phyloP scores from a whole-genome alignment of 1,140 invertebrate species.

The Lepidurus packardi region DNA sequence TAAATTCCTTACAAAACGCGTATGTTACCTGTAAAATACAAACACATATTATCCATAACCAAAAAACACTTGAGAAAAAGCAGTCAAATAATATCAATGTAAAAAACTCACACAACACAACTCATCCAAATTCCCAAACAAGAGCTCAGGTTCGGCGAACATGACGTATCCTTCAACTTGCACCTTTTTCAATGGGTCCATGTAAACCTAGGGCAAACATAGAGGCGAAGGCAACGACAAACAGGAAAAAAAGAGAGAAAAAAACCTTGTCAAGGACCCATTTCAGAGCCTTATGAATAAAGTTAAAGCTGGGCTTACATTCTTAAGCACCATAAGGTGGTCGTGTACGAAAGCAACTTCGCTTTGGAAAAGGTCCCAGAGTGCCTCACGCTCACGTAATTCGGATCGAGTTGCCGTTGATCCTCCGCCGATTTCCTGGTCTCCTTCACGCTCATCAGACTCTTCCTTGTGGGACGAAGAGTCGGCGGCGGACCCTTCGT shows the following conservation, averaged over 20 bases:
- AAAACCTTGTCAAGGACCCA: conserved; percentile 29
- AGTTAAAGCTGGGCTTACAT: conserved; percentile 48
- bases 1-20: conserved; percentile 62
- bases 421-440: conserved; percentile 35
- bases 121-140: conserved; percentile 66
- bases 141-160: conserved; percentile 61
- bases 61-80: neutral
- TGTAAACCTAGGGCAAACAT: conserved; percentile 53
- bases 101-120: conserved; percentile 55
- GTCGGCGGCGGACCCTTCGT: neutral
- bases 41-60: neutral
- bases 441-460: conserved; percentile 35
- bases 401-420: conserved; percentile 37
- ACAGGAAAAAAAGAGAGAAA: neutral
- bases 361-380: conserved; percentile 66
- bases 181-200: conserved; percentile 64
- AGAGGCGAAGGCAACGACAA: neutral
- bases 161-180: conserved; percentile 64
- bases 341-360: conserved; percentile 62
- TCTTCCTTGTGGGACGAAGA: conserved; percentile 33
- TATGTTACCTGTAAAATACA: conserved; percentile 54
- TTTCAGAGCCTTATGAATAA: conserved; percentile 28
- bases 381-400: conserved; percentile 50
- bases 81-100: conserved; percentile 8
- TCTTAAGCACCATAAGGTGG: conserved; percentile 66